Percentiles rank a stretch among this genome's conserved stretches.
Conservation (phyloP, 1,140 invertebrate genomes). For the Holcopasites calliopsidis region DNA sequence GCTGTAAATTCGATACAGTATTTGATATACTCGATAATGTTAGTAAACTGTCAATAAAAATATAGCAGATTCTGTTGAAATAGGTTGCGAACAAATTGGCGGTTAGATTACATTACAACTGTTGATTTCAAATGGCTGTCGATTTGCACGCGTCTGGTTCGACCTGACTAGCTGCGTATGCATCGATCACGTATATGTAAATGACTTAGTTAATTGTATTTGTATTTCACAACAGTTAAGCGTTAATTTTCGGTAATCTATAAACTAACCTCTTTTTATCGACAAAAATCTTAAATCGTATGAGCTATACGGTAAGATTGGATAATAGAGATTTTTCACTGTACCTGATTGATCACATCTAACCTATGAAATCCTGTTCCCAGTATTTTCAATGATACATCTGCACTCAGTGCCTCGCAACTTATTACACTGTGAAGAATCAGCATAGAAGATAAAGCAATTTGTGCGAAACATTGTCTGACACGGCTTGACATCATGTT, state of each 20-base stretch:
- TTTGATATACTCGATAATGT: too few relatives aligned
- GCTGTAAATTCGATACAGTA: too few relatives aligned
- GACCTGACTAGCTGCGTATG: too few relatives aligned
- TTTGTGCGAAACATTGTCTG: neutral
- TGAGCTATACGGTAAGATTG: neutral
- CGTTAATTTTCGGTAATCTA: too few relatives aligned
- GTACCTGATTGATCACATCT: constrained; percentile 26
- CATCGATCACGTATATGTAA: neutral
- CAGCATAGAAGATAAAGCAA: neutral
- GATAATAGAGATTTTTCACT: neutral
- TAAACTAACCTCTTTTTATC: too few relatives aligned
- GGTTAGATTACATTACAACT: too few relatives aligned
- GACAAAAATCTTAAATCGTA: too few relatives aligned
- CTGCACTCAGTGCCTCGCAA: constrained; percentile 3
- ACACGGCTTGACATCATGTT: neutral
- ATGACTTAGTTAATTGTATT: neutral
- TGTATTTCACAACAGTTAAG: neutral
- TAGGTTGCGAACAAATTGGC: too few relatives aligned
- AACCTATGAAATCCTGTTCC: constrained; percentile 76
- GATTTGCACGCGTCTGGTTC: too few relatives aligned
- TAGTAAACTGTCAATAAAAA: too few relatives aligned
- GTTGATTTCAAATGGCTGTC: too few relatives aligned
- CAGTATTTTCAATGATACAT: constrained; percentile 45
- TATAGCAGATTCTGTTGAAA: too few relatives aligned
- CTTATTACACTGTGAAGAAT: constrained; percentile 1